Conservation (phyloP, 2,888 invertebrate genomes). For the Andrena hattorfiana region DNA sequence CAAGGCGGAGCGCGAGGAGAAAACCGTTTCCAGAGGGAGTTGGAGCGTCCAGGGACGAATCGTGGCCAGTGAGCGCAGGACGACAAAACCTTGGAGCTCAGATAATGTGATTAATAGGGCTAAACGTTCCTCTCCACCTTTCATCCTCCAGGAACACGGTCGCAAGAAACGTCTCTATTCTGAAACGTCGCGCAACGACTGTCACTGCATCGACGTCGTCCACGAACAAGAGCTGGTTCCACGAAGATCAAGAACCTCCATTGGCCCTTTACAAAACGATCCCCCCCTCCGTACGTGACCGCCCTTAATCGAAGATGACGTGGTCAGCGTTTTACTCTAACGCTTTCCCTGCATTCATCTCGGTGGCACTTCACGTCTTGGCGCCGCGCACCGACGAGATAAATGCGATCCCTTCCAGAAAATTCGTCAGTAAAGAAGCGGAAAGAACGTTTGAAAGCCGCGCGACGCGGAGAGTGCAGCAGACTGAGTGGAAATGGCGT, state of each 20-base stretch:
- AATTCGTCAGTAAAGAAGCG: slow-evolving; percentile 46
- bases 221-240: slow-evolving; percentile 25
- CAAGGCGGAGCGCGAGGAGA: slow-evolving; percentile 27
- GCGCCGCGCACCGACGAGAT: slow-evolving; percentile 39
- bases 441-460: slow-evolving; percentile 42
- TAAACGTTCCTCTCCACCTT: slow-evolving; percentile 66
- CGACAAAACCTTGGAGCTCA: slow-evolving; percentile 74
- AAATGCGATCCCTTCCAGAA: slow-evolving; percentile 58
- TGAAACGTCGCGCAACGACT: slow-evolving; percentile 63
- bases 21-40: slow-evolving; percentile 33
- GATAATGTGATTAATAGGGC: slow-evolving; percentile 81
- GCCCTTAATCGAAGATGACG: slow-evolving; percentile 48
- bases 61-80: slow-evolving; percentile 35
- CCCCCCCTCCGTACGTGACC: slow-evolving; percentile 27
- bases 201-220: slow-evolving; percentile 65
- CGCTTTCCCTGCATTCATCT: slow-evolving; percentile 49
- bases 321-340: slow-evolving; percentile 67
- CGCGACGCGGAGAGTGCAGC: slow-evolving; percentile 43
- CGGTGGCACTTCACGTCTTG: slow-evolving; percentile 19
- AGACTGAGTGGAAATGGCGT: slow-evolving; percentile 64
- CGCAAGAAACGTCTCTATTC: slow-evolving; percentile 72
- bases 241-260: slow-evolving; percentile 30
- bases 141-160: slow-evolving; percentile 44
- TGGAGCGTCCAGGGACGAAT: slow-evolving; percentile 34
- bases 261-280: slow-evolving; percentile 30